Evolutionary conservation across 2,888 invertebrate genomes (phyloP).

Genomic region (Papilio protenor): DNA sequence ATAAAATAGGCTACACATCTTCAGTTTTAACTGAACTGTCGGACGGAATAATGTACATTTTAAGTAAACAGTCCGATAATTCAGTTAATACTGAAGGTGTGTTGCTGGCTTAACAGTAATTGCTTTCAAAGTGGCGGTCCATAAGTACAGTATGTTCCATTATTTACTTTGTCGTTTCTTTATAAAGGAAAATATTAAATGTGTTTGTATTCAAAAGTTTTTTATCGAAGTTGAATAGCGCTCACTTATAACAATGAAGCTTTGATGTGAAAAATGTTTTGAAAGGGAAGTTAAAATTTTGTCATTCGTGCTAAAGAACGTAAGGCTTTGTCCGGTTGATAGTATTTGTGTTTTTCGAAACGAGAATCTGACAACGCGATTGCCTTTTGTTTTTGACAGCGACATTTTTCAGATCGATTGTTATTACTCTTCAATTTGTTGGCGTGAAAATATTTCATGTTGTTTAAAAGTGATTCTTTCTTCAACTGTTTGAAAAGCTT

Average conservation of each 20-base stretch:
- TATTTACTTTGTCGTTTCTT: slow-evolving; percentile 21
- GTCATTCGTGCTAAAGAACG: slow-evolving; percentile 30
- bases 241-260: slow-evolving; percentile 43
- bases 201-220: slow-evolving; percentile 28
- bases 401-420: slow-evolving; percentile 31
- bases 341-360: slow-evolving; percentile 18
- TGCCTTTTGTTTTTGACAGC: slow-evolving; percentile 33
- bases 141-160: slow-evolving; percentile 23
- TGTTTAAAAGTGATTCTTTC: background rate
- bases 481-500: background rate
- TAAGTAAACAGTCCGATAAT: no score
- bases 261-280: slow-evolving; percentile 40
- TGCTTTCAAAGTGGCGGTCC: slow-evolving; percentile 13
- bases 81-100: no score
- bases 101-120: background rate
- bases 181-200: slow-evolving; percentile 30
- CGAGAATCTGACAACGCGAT: slow-evolving; percentile 27
- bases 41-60: no score
- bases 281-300: slow-evolving; percentile 42
- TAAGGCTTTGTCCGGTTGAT: slow-evolving; percentile 28
- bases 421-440: slow-evolving; percentile 12
- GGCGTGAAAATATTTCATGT: background rate
- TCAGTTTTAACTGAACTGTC: no score
- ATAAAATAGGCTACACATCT: background rate
- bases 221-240: slow-evolving; percentile 36